These are phyloP conservation scores for Bradypodion pumilum DNA, from an alignment of 2,797 vertebrate species.

Conservation along the genomic window DNA sequence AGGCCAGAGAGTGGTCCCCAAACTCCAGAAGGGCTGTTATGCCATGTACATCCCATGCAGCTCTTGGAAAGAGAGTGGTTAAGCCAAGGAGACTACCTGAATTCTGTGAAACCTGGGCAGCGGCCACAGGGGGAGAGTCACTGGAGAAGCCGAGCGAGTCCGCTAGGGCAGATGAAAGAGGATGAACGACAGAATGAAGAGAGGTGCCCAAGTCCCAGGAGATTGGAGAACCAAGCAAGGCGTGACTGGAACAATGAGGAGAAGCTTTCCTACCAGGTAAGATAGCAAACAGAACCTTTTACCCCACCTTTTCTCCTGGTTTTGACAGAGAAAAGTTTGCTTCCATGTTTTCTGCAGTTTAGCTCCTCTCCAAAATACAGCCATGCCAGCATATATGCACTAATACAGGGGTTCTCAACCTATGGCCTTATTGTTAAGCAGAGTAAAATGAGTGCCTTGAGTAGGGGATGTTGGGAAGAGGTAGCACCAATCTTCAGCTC, in stretches of 20 bases:
- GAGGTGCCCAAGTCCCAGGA: background rate
- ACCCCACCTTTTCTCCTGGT: background rate
- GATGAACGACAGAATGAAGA: background rate
- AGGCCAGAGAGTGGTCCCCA: conserved; percentile 57
- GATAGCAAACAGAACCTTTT: background rate
- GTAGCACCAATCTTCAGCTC: background rate
- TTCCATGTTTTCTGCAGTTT: background rate
- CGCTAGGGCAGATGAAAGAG: background rate
- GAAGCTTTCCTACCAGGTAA: conserved; percentile 54
- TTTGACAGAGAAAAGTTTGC: background rate
- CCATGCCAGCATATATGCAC: too few species aligned
- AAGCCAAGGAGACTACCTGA: background rate
- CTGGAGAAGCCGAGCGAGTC: conserved; percentile 32
- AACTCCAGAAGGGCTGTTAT: conserved; percentile 33
- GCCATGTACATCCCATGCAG: conserved; percentile 33
- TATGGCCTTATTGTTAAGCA: background rate
- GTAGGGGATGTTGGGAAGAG: background rate
- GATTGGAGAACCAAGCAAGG: conserved; percentile 59
- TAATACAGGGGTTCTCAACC: background rate
- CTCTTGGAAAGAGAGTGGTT: conserved; percentile 58
- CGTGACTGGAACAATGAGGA: conserved; percentile 36
- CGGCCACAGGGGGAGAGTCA: conserved; percentile 42
- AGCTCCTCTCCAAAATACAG: background rate
- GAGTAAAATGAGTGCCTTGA: background rate
- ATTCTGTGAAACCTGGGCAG: background rate